These are phyloP conservation scores for Psittacara wagleri DNA, from an alignment of 2,113 vertebrate species.

Conservation along the genomic window DNA sequence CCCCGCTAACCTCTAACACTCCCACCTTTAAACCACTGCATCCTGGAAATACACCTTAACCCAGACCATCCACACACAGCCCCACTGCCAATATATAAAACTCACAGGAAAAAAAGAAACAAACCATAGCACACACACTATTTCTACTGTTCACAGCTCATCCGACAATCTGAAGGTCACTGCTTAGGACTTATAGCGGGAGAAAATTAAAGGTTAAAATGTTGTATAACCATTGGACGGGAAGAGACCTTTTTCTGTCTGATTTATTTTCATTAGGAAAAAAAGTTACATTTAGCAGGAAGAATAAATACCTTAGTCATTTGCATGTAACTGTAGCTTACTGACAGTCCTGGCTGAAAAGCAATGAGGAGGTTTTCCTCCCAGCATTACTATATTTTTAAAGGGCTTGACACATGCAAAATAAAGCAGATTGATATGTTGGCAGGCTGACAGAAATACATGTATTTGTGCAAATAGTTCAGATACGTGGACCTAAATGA, in stretches of 20 bases:
- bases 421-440: not conserved
- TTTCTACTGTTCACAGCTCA: not conserved
- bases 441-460: not conserved
- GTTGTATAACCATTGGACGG: not conserved
- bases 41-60: not conserved
- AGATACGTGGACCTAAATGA: rapidly evolving
- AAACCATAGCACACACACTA: no score
- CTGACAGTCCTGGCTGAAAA: not conserved
- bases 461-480: not conserved
- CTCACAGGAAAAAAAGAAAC: not conserved
- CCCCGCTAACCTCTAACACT: not conserved
- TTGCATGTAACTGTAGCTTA: not conserved
- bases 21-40: not conserved
- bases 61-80: not conserved
- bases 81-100: not conserved
- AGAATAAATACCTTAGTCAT: not conserved
- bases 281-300: not conserved
- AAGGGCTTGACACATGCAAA: not conserved
- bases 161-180: not conserved
- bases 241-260: not conserved
- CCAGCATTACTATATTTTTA: not conserved
- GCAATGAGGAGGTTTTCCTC: not conserved
- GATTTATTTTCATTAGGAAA: not conserved
- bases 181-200: not conserved
- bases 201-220: not conserved